These are phyloP conservation scores for Epinotia demarniana DNA, from an alignment of 2,888 invertebrate species.

Conservation along the genomic window DNA sequence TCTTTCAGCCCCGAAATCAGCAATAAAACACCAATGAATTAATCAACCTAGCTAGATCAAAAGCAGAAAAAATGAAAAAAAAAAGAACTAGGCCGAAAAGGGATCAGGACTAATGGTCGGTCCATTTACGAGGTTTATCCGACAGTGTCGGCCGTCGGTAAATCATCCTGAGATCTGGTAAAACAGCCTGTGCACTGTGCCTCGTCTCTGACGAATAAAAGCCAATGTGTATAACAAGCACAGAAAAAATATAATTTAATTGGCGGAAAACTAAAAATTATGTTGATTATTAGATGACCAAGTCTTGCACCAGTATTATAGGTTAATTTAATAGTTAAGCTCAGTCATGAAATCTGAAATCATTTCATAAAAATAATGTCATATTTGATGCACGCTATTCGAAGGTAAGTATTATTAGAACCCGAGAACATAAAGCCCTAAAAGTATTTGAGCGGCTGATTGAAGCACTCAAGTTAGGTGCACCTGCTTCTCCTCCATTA, in stretches of 20 bases:
- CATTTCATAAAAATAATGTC: no score
- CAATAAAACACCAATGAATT: conserved; percentile 54
- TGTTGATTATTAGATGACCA: no score
- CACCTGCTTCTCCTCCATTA: neutral
- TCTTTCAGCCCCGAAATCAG: neutral
- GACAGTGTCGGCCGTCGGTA: conserved; percentile 61
- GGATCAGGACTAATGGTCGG: conserved; percentile 66
- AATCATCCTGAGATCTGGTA: conserved; percentile 58
- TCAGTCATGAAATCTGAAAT: no score
- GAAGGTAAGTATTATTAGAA: neutral
- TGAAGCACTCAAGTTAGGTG: conserved; percentile 12
- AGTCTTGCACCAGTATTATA: no score
- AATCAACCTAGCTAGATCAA: conserved; percentile 57
- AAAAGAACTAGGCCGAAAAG: conserved; percentile 53
- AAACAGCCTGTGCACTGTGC: conserved; percentile 19
- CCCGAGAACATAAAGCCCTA: neutral
- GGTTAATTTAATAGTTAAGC: no score
- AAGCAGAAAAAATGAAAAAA: conserved; percentile 56
- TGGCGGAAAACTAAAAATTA: no score
- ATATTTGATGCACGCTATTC: no score
- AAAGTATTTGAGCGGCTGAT: neutral
- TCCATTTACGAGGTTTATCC: conserved; percentile 69
- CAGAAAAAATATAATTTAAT: no score
- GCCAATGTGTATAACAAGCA: no score
- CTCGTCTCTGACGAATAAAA: no score